These are phyloP conservation scores for Syndactyla subalaris DNA, from an alignment of 2,797 vertebrate genomes.

Conservation along the genomic window DNA sequence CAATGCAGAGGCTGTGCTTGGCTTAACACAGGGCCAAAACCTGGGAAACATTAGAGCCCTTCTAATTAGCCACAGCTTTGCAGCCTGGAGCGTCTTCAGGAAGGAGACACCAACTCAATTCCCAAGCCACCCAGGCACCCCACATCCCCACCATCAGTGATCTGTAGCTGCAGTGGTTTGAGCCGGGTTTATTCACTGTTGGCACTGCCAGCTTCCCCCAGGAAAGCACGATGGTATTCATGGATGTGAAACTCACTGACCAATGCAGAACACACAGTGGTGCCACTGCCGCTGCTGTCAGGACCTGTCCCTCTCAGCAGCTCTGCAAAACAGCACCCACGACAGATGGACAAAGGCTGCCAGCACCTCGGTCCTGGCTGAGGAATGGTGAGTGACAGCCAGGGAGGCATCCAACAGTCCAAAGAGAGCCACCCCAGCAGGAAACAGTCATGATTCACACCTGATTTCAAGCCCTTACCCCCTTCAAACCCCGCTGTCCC, in stretches of 20 bases:
- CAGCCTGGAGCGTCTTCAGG: not conserved
- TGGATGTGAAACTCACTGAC: not conserved
- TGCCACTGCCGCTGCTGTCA: not conserved
- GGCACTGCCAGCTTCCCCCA: slow-evolving; percentile 4
- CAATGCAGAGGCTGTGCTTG: not conserved
- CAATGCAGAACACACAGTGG: not conserved
- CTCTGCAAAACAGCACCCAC: not conserved
- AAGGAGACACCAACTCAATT: not conserved
- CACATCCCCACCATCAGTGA: not conserved
- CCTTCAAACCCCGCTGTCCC: not conserved
- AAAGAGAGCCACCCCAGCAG: not conserved
- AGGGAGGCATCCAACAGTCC: not conserved
- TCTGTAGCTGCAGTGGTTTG: not conserved
- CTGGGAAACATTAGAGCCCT: not conserved
- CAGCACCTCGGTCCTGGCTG: not conserved
- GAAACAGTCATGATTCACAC: not conserved
- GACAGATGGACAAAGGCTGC: not conserved
- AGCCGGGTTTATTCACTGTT: slow-evolving; percentile 46
- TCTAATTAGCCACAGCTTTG: not conserved
- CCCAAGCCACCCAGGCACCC: not conserved
- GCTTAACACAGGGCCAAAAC: not conserved
- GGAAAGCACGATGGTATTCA: not conserved
- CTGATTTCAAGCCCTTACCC: not conserved
- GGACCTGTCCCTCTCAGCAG: not conserved
- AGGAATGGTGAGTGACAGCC: not conserved